Evolutionary conservation across 2,797 vertebrate genomes (phyloP).

Genomic region (Amphiprion clarkii): DNA sequence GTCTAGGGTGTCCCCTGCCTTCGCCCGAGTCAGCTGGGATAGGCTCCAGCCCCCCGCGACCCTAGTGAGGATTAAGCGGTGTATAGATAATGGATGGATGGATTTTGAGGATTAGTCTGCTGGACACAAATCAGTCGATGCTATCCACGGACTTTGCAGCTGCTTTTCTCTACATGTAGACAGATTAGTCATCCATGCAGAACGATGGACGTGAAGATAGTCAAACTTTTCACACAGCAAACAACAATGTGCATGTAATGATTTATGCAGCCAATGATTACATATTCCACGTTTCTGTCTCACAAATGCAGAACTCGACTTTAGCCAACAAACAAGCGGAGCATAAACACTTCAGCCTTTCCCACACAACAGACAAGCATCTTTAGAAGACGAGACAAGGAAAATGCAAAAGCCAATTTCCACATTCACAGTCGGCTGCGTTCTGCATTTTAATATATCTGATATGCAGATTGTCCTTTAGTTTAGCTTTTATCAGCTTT

Average conservation of each 20-base stretch:
- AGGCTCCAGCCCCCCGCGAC: too few species aligned
- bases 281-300: background rate
- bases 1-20: too few species aligned
- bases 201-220: background rate
- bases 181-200: background rate
- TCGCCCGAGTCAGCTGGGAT: too few species aligned
- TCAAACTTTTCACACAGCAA: background rate
- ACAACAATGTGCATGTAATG: background rate
- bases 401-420: constrained; percentile 20
- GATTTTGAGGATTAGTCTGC: background rate
- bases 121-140: background rate
- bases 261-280: background rate
- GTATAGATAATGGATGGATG: too few species aligned
- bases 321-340: constrained; percentile 13
- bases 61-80: too few species aligned
- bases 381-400: background rate
- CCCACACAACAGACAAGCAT: constrained; percentile 3
- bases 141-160: background rate
- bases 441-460: constrained; percentile 9
- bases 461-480: constrained; percentile 6
- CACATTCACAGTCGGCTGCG: constrained; percentile 11
- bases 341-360: constrained; percentile 18
- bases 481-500: constrained; percentile 22
- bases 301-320: constrained; percentile 18
- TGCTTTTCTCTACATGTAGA: background rate